Evolutionary conservation across 2,113 vertebrate species (phyloP), one percentile per base, ranked within the genome.

Genomic region (Chauna torquata): DNA sequence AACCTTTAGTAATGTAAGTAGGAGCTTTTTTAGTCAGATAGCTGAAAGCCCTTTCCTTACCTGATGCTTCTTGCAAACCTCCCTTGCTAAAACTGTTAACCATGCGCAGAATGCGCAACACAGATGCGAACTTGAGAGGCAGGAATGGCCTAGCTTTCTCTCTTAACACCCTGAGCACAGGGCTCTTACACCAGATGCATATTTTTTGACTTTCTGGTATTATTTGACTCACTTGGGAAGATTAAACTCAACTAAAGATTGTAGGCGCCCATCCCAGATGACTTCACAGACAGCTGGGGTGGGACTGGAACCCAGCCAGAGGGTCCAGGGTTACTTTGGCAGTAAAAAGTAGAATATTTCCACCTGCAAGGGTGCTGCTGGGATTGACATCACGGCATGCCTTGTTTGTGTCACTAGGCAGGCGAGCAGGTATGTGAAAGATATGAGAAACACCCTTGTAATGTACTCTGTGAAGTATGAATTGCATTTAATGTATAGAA

Each of bases 1-100:
- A 97, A 68, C 55, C 57, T 89, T 97, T 97, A 97, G 85, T 91
- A 93, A 90, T 78, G 47, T 93, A 97, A 72, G 58, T 97, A 96
- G 93, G 52, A 92, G 88, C 86, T 97, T 97, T 97, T 97, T 83
- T 97, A 96, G 94, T 83, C 66, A 94, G 34, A 17, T 88, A 94
- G 92, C 54, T 87, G 72, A 95, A 97, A 77, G 40, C 30, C 66
- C 70, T 97, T 97, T 86, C 90, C 82, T 94, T 78, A 82, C 88
- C 44, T 59, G 81, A 81, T 91, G 90, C 90, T 96, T 96, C 91
- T 89, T 88, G 66, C 87, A 96, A 86, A 36, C 25, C n/a, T 81
- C 58, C 59, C 59, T 86, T 83, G 76, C 70, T 64, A 89, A 52
- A 92, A 64, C 54, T 57, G 55, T 82, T 90, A 78, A 38, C 42